Evolutionary conservation across 2,888 invertebrate species (phyloP), one percentile per base, ranked within the genome.

Genomic region (Acleris holmiana): DNA sequence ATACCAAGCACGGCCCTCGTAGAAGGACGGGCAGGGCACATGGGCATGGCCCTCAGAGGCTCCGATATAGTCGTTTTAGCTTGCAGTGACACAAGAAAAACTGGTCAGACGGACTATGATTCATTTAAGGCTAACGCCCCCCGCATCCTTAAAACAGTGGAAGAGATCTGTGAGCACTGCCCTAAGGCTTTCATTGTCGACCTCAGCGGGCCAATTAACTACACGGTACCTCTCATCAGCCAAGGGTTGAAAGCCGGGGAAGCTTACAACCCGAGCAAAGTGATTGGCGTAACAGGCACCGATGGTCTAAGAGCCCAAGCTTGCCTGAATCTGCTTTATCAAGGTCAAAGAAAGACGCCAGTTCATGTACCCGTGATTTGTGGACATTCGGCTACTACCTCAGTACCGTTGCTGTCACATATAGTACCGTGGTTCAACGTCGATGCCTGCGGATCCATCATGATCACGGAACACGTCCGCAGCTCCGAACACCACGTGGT

Each of bases 21-120:
- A 21, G 57, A 63, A 35, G 63, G 57, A 10, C 29, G 50, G 17
- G 50, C 57, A 18, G 63, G 57, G 2, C 35, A 35, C 35, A 47
- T 63, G 13, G 51, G 46, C 18, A 18, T 21, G 4, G 57, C 57
- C n/a, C 63, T 63, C 35, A 18, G 8, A 35, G 40, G 29, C 57
- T 46, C 63, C 23, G 57, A 63, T 18, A 47, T 63, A 40, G 63
- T 63, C 13, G 46, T 57, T 18, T 51, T 63, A 18, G 63, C 63
- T 35, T 51, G 57, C 35, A 50, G 63, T 7, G 63, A 57, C 2
- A 29, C 57, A 8, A 51, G 63, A 17, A 46, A 23, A 47, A 57
- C 63, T 57, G 63, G 63, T 40, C 63, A 63, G 63, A 57, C 63
- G 63, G 63, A 63, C 23, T 57, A 63, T 51, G 57, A 63, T 57